These are phyloP conservation scores for Vanessa atalanta DNA, from an alignment of 1,140 invertebrate species.

Conservation along the genomic window DNA sequence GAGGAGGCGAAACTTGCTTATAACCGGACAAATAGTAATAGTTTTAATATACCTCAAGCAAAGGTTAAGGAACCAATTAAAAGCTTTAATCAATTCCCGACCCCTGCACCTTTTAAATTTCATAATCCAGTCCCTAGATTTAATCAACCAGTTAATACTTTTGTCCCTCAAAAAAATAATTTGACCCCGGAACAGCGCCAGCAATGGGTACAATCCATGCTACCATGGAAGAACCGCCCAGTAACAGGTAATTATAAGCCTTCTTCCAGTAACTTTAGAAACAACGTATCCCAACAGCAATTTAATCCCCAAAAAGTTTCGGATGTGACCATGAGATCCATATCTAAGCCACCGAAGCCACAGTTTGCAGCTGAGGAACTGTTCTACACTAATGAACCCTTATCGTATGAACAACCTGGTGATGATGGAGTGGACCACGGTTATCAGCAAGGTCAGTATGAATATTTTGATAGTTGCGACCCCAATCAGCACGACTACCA, in stretches of 20 bases:
- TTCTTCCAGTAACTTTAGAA: not conserved
- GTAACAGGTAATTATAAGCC: no score
- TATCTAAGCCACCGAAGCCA: constrained; percentile 3
- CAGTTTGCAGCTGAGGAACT: constrained; percentile 3
- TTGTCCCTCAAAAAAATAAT: constrained; percentile 1
- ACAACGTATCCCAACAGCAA: no score
- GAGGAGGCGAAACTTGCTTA: not conserved
- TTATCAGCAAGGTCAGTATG: constrained; percentile 9
- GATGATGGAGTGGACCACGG: constrained; percentile 4
- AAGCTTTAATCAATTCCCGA: not conserved
- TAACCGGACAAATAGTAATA: not conserved
- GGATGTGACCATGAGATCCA: not conserved
- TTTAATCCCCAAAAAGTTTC: not conserved
- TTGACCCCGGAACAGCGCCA: not conserved
- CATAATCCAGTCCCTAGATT: not conserved
- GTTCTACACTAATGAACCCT: constrained; percentile 1
- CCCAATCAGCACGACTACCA: not conserved
- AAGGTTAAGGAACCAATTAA: not conserved
- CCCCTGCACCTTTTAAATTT: not conserved
- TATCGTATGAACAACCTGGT: not conserved
- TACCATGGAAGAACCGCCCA: no score
- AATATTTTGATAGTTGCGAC: constrained; percentile 3
- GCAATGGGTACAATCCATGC: not conserved
- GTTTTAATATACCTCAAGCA: not conserved
- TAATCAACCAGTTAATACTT: not conserved